Evolutionary conservation across 2,888 invertebrate genomes (phyloP).

Genomic region (Deladenus siricidicola): DNA sequence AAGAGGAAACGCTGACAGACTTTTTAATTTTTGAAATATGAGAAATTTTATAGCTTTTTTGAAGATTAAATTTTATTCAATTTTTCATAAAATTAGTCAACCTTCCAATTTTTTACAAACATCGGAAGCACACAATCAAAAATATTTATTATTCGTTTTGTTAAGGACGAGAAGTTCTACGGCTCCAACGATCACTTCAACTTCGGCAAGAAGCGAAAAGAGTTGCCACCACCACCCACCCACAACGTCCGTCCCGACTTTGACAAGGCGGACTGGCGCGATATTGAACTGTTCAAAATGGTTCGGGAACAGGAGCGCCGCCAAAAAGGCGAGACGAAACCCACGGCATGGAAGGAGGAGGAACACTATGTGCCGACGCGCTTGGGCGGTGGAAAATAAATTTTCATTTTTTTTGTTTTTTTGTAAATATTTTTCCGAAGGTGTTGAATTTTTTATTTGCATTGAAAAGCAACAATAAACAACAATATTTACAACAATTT

Average conservation of each 20-base stretch:
- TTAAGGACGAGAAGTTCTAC: slow-evolving; percentile 34
- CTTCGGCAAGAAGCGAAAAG: slow-evolving; percentile 45
- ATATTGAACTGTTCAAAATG: slow-evolving; percentile 50
- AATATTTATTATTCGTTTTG: slow-evolving; percentile 2
- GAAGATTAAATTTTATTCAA: too few species aligned
- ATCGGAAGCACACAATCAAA: too few species aligned
- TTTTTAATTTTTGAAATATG: too few species aligned
- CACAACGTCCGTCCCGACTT: slow-evolving; percentile 50
- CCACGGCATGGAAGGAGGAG: slow-evolving; percentile 43
- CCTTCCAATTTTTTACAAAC: too few species aligned
- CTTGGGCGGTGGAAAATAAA: slow-evolving; percentile 10
- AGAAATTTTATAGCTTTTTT: too few species aligned
- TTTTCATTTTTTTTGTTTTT: too few species aligned
- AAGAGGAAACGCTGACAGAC: too few species aligned
- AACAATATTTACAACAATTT: too few species aligned
- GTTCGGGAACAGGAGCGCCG: slow-evolving; percentile 45
- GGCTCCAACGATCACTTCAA: slow-evolving; percentile 50
- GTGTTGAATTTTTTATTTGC: not conserved
- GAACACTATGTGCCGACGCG: slow-evolving; percentile 45
- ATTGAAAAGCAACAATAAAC: too few species aligned
- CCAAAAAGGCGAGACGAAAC: slow-evolving; percentile 38
- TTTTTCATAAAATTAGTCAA: too few species aligned
- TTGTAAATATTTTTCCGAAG: too few species aligned
- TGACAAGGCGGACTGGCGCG: slow-evolving; percentile 50
- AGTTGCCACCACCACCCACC: slow-evolving; percentile 31